Conservation (phyloP, 2,113 vertebrate genomes). For the Otolemur garnettii region DNA sequence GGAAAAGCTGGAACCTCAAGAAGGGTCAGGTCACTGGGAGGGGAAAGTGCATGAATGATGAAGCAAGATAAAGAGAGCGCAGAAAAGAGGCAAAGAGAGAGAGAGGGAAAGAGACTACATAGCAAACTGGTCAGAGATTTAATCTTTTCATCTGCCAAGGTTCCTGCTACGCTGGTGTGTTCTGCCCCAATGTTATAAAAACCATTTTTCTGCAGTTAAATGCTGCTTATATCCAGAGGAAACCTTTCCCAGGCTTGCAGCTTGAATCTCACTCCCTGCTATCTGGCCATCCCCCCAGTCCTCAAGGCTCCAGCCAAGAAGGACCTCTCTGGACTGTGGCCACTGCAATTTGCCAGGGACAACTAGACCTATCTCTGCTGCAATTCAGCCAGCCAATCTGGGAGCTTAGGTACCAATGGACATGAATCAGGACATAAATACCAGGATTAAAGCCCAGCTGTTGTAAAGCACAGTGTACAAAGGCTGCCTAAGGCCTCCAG, state of each 20-base stretch:
- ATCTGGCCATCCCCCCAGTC: background rate
- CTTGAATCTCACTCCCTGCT: constrained; percentile 1
- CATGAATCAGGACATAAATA: constrained; percentile 4
- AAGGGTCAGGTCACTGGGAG: background rate
- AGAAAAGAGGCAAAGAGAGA: background rate
- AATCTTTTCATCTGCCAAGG: constrained; percentile 25
- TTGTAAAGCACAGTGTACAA: background rate
- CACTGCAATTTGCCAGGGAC: constrained; percentile 57
- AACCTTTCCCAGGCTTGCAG: background rate
- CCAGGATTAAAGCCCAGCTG: background rate
- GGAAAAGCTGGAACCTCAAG: background rate
- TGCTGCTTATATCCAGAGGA: constrained; percentile 26
- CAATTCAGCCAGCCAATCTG: background rate
- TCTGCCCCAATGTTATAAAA: constrained; percentile 37
- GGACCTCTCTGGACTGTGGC: background rate
- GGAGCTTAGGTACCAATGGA: background rate
- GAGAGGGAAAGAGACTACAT: background rate
- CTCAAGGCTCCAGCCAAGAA: constrained; percentile 31
- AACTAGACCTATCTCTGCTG: background rate
- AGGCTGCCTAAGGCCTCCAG: background rate
- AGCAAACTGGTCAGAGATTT: constrained; percentile 28
- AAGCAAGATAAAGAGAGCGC: background rate
- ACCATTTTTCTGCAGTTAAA: constrained; percentile 8
- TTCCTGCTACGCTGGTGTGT: background rate
- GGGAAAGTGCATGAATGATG: background rate